phyloP scores from a whole-genome alignment of 2,888 invertebrate species.

The Eupithecia tripunctaria region DNA sequence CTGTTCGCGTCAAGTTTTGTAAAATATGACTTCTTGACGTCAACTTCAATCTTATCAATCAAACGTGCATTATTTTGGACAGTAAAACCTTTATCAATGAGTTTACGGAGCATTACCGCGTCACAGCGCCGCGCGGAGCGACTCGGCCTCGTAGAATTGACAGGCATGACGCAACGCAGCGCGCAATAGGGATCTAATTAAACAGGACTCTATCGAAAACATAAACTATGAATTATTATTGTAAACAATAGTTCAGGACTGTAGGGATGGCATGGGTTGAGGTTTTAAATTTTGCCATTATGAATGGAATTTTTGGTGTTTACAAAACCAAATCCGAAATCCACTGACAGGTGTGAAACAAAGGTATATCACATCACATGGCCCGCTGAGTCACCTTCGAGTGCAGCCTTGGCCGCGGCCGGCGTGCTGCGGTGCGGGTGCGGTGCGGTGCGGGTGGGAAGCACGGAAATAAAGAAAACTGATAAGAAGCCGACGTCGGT shows the following conservation, averaged over 20 bases:
- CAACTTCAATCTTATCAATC: constrained; percentile 24
- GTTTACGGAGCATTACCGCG: constrained; percentile 38
- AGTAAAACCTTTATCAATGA: constrained; percentile 36
- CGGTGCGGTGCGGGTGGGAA: constrained; percentile 41
- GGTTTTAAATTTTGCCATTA: not conserved
- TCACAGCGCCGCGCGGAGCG: not conserved
- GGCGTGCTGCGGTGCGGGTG: not conserved
- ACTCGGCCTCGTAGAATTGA: not conserved
- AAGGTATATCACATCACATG: not conserved
- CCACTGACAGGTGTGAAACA: constrained; percentile 12
- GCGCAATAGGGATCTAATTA: not conserved
- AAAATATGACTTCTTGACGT: not conserved
- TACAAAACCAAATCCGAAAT: not conserved
- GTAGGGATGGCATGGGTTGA: not conserved
- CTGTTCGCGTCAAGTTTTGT: not conserved
- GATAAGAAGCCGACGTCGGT: constrained; percentile 28
- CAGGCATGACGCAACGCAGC: not conserved
- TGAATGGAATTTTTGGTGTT: not conserved
- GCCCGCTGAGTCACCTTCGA: not conserved
- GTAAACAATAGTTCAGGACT: not conserved
- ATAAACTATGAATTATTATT: not conserved
- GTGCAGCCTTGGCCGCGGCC: constrained; percentile 28
- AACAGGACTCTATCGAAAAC: not conserved
- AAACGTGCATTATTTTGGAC: not conserved
- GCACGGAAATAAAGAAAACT: constrained; percentile 41